phyloP scores from a whole-genome alignment of 2,113 vertebrate species.

The Daubentonia madagascariensis region DNA sequence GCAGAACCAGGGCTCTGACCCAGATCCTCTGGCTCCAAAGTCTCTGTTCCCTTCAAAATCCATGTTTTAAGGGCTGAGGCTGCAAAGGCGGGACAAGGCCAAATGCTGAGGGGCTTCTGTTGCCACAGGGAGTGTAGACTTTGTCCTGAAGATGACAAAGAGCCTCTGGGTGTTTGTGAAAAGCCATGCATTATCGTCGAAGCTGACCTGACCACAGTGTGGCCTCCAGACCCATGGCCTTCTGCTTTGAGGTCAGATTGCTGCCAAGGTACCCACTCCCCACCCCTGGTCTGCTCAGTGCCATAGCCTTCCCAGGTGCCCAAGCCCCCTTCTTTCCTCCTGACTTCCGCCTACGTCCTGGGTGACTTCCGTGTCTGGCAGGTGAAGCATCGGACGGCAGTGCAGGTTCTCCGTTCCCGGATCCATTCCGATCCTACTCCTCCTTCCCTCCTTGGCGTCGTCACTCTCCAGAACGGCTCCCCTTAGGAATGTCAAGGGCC shows the following conservation, averaged over 20 bases:
- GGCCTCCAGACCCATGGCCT: neutral
- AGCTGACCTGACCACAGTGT: neutral
- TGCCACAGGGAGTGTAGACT: neutral
- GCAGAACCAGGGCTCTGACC: neutral
- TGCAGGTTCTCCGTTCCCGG: neutral
- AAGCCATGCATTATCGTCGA: neutral
- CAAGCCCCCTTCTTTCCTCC: neutral
- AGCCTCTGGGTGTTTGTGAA: neutral
- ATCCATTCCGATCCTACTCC: neutral
- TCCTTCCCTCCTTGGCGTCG: neutral
- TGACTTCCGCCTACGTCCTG: neutral
- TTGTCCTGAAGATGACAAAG: neutral
- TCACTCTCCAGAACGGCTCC: neutral
- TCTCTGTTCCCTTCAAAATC: neutral
- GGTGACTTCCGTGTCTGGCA: accelerated
- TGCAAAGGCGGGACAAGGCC: no score
- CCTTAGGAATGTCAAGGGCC: neutral
- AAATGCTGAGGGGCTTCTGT: neutral
- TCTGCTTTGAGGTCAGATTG: neutral
- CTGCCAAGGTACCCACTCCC: accelerated
- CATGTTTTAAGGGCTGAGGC: neutral
- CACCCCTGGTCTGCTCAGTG: accelerated
- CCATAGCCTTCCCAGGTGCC: neutral
- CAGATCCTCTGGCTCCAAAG: neutral
- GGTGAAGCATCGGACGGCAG: neutral